Percentiles rank a stretch among this genome's conserved stretches.
phyloP scores from a whole-genome alignment of 1,140 invertebrate genomes.

The Parasteatoda tepidariorum region DNA sequence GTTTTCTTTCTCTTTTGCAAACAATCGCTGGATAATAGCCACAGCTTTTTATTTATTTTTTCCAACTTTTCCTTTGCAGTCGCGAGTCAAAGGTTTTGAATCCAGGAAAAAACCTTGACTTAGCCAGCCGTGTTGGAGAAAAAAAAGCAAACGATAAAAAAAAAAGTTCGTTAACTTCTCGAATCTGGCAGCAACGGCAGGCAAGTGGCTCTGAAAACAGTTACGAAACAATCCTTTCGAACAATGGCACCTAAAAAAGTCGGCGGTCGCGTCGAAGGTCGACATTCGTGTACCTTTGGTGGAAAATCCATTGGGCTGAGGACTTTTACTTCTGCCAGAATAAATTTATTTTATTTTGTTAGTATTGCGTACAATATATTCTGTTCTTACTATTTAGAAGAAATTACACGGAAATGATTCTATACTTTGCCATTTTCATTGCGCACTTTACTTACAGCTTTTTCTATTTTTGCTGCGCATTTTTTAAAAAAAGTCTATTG shows the following conservation, averaged over 20 bases:
- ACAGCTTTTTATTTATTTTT: neutral
- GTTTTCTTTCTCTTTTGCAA: neutral
- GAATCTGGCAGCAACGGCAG: neutral
- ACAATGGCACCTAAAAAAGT: slow-evolving; percentile 23
- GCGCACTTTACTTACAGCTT: too few species aligned
- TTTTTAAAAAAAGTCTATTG: too few species aligned
- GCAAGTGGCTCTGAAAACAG: slow-evolving; percentile 2
- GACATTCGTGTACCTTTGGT: slow-evolving; percentile 6
- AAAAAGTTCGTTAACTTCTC: slow-evolving; percentile 37
- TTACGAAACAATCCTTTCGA: neutral
- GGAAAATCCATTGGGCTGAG: neutral
- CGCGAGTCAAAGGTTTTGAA: neutral
- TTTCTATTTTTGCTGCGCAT: too few species aligned
- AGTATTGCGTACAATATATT: too few species aligned
- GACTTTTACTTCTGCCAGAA: too few species aligned
- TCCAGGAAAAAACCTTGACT: slow-evolving; percentile 48
- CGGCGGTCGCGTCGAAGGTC: slow-evolving; percentile 47
- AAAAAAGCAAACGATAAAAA: slow-evolving; percentile 13
- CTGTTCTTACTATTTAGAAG: too few species aligned
- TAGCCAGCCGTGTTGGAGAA: neutral
- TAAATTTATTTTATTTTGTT: too few species aligned
- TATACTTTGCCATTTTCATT: too few species aligned
- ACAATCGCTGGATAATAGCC: neutral
- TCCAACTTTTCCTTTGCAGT: neutral
- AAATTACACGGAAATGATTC: too few species aligned